Conservation (phyloP, 1,140 invertebrate species). For the Latrodectus geometricus region DNA sequence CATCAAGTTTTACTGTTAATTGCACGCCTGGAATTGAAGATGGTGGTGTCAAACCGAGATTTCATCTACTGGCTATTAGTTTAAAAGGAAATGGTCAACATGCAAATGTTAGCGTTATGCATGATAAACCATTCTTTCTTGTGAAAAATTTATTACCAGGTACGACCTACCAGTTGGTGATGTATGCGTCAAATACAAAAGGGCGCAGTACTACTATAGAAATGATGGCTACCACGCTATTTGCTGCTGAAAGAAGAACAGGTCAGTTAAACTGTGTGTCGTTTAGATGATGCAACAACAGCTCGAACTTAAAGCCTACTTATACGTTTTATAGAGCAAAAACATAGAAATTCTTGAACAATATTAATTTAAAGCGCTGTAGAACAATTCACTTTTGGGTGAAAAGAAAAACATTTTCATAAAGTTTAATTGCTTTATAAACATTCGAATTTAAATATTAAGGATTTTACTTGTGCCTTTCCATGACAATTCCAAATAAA, state of each 20-base stretch:
- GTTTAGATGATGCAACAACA: too few species aligned
- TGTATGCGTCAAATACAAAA: constrained; percentile 64
- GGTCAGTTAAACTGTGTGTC: constrained; percentile 28
- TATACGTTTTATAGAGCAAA: too few species aligned
- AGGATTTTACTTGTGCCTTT: too few species aligned
- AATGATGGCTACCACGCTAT: constrained; percentile 58
- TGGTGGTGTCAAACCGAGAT: constrained; percentile 83
- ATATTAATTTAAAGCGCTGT: too few species aligned
- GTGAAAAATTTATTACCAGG: constrained; percentile 63
- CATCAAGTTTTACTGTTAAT: constrained; percentile 27
- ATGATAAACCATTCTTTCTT: constrained; percentile 63
- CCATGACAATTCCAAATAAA: too few species aligned
- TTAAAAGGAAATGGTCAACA: constrained; percentile 6
- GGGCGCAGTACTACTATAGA: constrained; percentile 62
- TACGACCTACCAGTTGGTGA: constrained; percentile 63
- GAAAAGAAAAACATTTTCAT: too few species aligned
- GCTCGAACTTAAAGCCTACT: too few species aligned
- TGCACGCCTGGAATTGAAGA: constrained; percentile 76
- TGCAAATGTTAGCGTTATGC: constrained; percentile 34
- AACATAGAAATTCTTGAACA: too few species aligned
- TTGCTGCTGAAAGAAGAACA: constrained; percentile 46
- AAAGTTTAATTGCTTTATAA: too few species aligned
- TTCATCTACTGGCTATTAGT: constrained; percentile 82
- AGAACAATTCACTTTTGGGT: too few species aligned
- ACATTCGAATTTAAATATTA: too few species aligned